phyloP scores from a whole-genome alignment of 2,113 vertebrate genomes.

The Nipponia nippon region DNA sequence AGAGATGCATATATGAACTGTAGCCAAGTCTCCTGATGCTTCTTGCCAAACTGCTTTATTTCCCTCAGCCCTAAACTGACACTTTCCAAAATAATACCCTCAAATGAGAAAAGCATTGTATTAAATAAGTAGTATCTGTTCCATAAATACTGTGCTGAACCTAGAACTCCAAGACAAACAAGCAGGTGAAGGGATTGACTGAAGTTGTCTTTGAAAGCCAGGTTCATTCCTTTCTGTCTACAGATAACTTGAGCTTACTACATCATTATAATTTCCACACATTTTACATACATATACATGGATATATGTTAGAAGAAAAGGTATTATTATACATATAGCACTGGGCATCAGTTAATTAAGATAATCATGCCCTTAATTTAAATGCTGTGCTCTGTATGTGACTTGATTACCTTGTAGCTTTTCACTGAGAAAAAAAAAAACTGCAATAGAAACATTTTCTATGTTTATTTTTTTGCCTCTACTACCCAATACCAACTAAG shows the following conservation, averaged over 20 bases:
- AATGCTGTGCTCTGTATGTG: neutral
- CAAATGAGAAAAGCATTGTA: neutral
- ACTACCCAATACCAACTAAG: neutral
- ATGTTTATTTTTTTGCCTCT: neutral
- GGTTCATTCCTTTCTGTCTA: neutral
- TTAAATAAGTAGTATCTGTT: neutral
- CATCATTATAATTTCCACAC: neutral
- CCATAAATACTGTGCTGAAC: neutral
- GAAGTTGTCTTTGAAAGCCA: neutral
- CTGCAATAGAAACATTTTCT: neutral
- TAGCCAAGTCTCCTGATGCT: neutral
- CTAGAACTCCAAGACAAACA: neutral
- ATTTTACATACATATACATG: neutral
- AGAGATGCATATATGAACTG: neutral
- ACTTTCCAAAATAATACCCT: neutral
- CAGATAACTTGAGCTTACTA: neutral
- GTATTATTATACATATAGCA: neutral
- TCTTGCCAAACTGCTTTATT: neutral
- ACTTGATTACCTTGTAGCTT: neutral
- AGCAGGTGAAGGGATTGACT: neutral
- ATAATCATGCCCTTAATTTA: neutral
- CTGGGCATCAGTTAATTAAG: neutral
- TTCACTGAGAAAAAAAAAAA: neutral
- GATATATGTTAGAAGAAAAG: neutral
- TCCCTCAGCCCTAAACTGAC: neutral